These are phyloP conservation scores for Theristicus caerulescens DNA, from an alignment of 2,113 vertebrate genomes.

Conservation along the genomic window DNA sequence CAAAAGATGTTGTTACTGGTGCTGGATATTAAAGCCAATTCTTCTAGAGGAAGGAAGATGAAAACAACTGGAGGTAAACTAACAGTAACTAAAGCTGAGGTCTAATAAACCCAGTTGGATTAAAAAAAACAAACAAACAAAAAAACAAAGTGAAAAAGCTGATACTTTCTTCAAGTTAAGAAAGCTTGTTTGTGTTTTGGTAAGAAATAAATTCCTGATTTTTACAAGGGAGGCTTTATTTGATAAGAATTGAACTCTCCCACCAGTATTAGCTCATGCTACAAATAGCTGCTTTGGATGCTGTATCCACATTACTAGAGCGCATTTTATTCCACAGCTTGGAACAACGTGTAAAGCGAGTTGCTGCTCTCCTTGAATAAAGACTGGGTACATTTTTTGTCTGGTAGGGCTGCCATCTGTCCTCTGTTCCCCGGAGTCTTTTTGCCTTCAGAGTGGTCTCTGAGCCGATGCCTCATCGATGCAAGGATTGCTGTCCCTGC, in stretches of 20 bases:
- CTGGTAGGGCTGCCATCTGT: background rate
- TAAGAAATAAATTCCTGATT: background rate
- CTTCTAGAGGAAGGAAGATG: background rate
- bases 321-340: background rate
- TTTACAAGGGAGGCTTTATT: background rate
- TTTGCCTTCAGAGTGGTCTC: background rate
- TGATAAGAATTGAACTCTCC: background rate
- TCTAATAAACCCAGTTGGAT: background rate
- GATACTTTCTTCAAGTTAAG: background rate
- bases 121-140: background rate
- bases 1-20: background rate
- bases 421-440: background rate
- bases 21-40: background rate
- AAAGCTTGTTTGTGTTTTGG: background rate
- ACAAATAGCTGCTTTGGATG: background rate
- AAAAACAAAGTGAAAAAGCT: background rate
- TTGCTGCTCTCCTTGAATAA: background rate
- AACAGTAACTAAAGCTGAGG: background rate
- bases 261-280: background rate
- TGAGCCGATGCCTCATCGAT: background rate
- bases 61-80: background rate
- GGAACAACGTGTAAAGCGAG: background rate
- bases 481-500: background rate
- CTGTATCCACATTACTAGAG: background rate
- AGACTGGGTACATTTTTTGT: background rate